Evolutionary conservation across 2,113 vertebrate genomes (phyloP), one percentile per base, ranked within the genome.

Genomic region (Melospiza georgiana): DNA sequence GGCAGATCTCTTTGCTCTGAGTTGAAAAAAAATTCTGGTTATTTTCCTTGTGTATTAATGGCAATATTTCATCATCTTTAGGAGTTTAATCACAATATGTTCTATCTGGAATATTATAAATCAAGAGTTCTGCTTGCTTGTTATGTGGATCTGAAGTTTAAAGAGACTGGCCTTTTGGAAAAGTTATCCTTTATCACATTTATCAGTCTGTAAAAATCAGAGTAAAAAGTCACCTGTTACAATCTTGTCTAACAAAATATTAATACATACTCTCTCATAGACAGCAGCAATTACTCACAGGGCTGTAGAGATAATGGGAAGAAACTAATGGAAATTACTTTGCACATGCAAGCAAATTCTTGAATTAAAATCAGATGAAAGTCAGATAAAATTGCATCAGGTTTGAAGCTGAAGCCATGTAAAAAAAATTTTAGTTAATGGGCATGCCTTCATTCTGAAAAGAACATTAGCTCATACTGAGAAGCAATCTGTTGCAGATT

Each of bases 351-450:
- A 76, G 63, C 55, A 87, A 84, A 93, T 83, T 79, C 82, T 86
- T 89, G 78, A 89, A 90, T 88, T 92, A 82, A 97, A 96, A 95
- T 81, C 68, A 94, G 76, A 92, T 59, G 66, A 48, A 83, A 89
- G 67, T 59, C 76, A 92, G 55, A 81, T 48, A 87, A 91, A 92
- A 92, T 31, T 30, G 61, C 43, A 83, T 7, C 30, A 67, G n/a
- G 44, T 90, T 94, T 96, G 77, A 88, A 86, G 52, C 18, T 58
- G 66, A 86, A 93, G 55, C 43, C 19, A 69, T n/a, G 31, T 43
- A 69, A 3, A 24, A 65, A 41, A 41, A 2, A 0, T 46, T 68
- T 84, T 54, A 63, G 44, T 43, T 90, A 89, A 88, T 19, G 54
- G 25, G 12, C 20, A 59, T 43, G 49, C 15, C n/a, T 81, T 59